Percentiles rank a stretch among this genome's conserved stretches.
phyloP scores from a whole-genome alignment of 2,888 invertebrate species.

The Sesia apiformis region DNA sequence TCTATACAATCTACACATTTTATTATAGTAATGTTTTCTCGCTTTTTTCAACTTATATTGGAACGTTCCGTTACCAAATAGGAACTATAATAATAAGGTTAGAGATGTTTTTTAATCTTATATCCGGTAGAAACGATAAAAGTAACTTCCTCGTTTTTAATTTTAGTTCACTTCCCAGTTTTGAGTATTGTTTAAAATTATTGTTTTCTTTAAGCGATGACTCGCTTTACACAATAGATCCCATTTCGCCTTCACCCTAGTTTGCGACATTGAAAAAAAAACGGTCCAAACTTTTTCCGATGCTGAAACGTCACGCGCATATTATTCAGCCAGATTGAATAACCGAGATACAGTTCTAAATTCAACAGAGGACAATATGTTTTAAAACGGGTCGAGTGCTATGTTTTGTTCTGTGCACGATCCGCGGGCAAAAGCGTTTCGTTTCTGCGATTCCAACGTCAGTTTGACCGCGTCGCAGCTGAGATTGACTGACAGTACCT shows the following conservation, averaged over 20 bases:
- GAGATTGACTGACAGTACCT: conserved; percentile 40
- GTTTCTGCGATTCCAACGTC: conserved; percentile 34
- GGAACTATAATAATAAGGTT: background rate
- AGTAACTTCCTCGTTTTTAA: conserved; percentile 9
- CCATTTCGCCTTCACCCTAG: conserved; percentile 29
- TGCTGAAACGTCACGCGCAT: conserved; percentile 17
- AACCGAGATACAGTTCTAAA: conserved; percentile 11
- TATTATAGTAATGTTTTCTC: too few species aligned
- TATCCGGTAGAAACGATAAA: background rate
- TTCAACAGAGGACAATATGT: conserved; percentile 23
- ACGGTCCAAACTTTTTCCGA: conserved; percentile 17
- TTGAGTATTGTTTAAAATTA: conserved; percentile 8
- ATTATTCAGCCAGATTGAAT: conserved; percentile 24
- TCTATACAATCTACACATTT: too few species aligned
- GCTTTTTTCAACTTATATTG: too few species aligned
- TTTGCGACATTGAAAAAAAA: conserved; percentile 31
- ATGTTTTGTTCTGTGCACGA: conserved; percentile 40
- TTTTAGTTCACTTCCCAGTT: conserved; percentile 5
- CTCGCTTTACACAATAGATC: conserved; percentile 14
- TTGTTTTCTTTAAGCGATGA: conserved; percentile 11
- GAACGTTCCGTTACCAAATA: too few species aligned
- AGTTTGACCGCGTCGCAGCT: conserved; percentile 47
- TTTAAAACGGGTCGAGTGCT: conserved; percentile 33
- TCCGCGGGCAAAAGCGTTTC: conserved; percentile 43
- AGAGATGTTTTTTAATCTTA: background rate